A percentile compares a stretch with the other conserved stretches of the same genome.
Evolutionary conservation across 2,888 invertebrate species (phyloP).

Genomic region (Drosophila vallismaia): DNA sequence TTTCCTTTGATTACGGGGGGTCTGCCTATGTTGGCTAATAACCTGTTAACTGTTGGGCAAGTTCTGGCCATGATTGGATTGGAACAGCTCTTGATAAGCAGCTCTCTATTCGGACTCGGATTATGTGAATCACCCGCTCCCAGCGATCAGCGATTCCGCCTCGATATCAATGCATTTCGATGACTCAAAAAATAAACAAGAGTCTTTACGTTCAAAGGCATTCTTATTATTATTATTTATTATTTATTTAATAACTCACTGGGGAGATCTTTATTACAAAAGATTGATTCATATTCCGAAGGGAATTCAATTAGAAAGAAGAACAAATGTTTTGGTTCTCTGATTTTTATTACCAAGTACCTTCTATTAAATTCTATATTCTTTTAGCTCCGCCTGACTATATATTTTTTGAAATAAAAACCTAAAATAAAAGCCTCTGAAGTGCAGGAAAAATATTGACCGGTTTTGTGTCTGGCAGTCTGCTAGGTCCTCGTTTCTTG

Average conservation of each 20-base stretch:
- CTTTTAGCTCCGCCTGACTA: too few species aligned
- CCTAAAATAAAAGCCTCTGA: background rate
- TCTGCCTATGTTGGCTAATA: slow-evolving; percentile 7
- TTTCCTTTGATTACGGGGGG: background rate
- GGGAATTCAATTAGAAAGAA: too few species aligned
- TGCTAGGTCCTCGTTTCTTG: background rate
- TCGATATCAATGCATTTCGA: slow-evolving; percentile 11
- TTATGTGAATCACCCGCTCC: slow-evolving; percentile 1
- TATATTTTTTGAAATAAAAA: background rate
- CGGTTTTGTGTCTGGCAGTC: background rate
- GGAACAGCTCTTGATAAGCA: background rate
- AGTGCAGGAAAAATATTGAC: background rate
- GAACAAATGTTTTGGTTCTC: too few species aligned
- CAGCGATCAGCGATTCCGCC: background rate
- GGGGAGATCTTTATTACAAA: too few species aligned
- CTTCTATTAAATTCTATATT: too few species aligned
- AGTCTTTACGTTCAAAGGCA: slow-evolving; percentile 11
- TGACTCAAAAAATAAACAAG: slow-evolving; percentile 20
- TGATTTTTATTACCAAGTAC: too few species aligned
- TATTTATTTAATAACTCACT: background rate
- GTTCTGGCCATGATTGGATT: slow-evolving; percentile 4
- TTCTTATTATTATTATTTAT: slow-evolving; percentile 15
- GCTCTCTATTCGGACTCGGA: background rate
- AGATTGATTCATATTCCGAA: background rate
- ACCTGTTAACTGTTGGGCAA: slow-evolving; percentile 6